These are phyloP conservation scores for Platysteira castanea DNA, from an alignment of 2,113 vertebrate genomes.

Conservation along the genomic window DNA sequence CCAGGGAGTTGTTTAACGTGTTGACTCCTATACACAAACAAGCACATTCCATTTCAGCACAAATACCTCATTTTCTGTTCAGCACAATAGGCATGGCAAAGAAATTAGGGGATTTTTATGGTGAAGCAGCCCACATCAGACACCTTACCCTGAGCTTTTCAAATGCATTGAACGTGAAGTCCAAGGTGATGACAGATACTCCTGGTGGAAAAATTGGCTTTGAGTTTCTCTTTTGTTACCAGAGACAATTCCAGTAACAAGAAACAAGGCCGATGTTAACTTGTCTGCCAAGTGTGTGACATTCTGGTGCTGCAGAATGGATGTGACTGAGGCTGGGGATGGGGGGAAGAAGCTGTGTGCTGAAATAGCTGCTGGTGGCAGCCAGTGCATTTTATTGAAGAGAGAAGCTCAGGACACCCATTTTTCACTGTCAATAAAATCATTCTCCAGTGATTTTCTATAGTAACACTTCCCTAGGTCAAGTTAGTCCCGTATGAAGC, in stretches of 20 bases:
- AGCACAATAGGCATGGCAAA: background rate
- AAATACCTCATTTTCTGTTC: background rate
- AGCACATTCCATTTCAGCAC: background rate
- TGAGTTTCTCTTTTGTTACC: background rate
- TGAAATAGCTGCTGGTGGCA: conserved; percentile 8
- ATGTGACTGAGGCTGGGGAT: background rate
- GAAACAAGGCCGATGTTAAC: background rate
- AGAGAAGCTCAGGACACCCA: background rate
- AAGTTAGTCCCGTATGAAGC: background rate
- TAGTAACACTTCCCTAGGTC: background rate
- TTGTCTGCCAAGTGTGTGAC: background rate
- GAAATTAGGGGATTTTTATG: background rate
- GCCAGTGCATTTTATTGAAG: background rate
- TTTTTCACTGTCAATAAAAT: background rate
- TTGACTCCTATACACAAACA: background rate
- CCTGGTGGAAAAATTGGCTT: background rate
- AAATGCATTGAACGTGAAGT: background rate
- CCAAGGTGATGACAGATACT: background rate
- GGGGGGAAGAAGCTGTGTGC: background rate
- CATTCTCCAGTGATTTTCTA: background rate
- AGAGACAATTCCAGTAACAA: background rate
- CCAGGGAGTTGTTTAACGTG: background rate
- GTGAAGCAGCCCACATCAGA: background rate
- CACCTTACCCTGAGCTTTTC: background rate
- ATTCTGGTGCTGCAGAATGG: background rate